These are phyloP conservation scores for Epizoanthus rinbou DNA, from an alignment of 92 coral and sea anemone genomes.

Conservation along the genomic window DNA sequence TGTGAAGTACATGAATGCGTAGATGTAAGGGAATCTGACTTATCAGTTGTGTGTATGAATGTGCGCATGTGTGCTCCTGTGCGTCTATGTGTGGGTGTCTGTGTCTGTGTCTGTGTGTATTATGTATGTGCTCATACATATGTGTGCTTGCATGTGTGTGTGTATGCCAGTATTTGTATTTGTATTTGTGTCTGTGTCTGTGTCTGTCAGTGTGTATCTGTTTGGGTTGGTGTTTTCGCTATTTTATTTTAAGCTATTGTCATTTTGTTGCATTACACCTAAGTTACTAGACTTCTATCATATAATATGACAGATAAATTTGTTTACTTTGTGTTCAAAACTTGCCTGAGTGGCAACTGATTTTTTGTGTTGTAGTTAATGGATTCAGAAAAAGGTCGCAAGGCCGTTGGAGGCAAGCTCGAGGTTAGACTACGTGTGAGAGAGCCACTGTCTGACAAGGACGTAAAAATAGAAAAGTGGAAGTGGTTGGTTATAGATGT, in stretches of 20 bases:
- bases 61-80: background rate
- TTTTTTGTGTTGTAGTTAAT: slow-evolving; percentile 61
- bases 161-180: background rate
- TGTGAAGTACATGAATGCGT: slow-evolving; percentile 94
- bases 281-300: no score
- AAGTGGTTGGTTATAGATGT: slow-evolving; percentile 97
- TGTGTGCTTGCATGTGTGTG: background rate
- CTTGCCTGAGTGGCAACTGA: no score
- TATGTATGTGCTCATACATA: background rate
- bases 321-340: no score
- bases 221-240: no score
- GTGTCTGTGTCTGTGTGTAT: background rate
- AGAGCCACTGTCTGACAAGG: slow-evolving; percentile 93
- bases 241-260: no score
- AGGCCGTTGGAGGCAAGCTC: slow-evolving; percentile 91
- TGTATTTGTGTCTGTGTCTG: background rate
- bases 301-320: background rate
- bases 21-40: slow-evolving; percentile 71
- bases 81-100: background rate
- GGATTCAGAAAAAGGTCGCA: slow-evolving; percentile 96
- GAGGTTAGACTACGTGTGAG: slow-evolving; percentile 79
- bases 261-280: no score
- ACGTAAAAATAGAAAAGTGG: slow-evolving; percentile 91
- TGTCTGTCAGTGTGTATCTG: background rate
- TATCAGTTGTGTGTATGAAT: background rate